A percentile compares a stretch with the other conserved stretches of the same genome.
phyloP scores from a whole-genome alignment of 1,140 invertebrate genomes.

The Dinoponera quadriceps region DNA sequence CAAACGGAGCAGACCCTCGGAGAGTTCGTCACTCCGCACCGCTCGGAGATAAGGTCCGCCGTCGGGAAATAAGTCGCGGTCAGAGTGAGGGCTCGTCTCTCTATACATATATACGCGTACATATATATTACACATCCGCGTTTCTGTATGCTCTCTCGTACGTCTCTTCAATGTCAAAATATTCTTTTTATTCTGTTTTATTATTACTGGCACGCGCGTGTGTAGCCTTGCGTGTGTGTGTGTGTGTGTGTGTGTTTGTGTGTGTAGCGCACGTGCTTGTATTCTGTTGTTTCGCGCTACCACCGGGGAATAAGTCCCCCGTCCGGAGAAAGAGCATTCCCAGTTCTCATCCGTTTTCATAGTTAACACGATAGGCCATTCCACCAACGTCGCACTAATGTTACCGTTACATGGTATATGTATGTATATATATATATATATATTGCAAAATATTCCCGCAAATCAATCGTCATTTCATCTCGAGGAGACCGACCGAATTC shows the following conservation, averaged over 20 bases:
- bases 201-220: not conserved
- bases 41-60: too few species aligned
- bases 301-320: not conserved
- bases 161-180: constrained; percentile 62
- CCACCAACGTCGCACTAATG: constrained; percentile 1
- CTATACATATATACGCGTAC: constrained; percentile 30
- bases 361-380: constrained; percentile 65
- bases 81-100: too few species aligned
- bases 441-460: too few species aligned
- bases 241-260: not conserved
- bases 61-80: too few species aligned
- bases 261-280: not conserved
- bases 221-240: constrained; percentile 25
- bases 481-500: too few species aligned
- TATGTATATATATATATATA: too few species aligned
- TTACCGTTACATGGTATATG: too few species aligned
- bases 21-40: too few species aligned
- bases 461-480: too few species aligned
- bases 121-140: constrained; percentile 61
- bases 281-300: not conserved
- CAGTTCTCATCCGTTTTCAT: not conserved
- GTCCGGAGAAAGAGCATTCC: constrained; percentile 42
- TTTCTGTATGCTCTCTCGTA: constrained; percentile 21
- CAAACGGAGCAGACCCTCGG: too few species aligned
- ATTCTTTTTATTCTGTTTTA: constrained; percentile 43